Conservation (phyloP, 2,797 vertebrate species). For the Brachymystax lenok region DNA sequence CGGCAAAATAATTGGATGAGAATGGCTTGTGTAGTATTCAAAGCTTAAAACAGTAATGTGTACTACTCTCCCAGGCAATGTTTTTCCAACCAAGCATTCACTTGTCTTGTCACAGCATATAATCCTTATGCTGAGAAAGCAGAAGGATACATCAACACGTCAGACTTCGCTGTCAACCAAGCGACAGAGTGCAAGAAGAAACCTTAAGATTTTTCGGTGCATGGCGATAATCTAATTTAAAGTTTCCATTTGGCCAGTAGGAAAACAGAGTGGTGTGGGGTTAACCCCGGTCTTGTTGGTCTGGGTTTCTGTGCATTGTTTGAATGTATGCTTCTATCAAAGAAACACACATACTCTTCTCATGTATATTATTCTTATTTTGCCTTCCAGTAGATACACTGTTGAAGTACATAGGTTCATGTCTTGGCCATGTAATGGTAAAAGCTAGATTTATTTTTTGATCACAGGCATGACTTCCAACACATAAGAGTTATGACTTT, state of each 20-base stretch:
- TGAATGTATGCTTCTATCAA: too few species aligned
- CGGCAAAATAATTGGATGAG: too few species aligned
- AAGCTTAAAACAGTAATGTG: not conserved
- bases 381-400: too few species aligned
- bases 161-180: slow-evolving; percentile 79
- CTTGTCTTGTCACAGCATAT: not conserved
- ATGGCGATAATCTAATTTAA: not conserved
- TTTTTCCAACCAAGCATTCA: not conserved
- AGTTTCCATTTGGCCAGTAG: not conserved
- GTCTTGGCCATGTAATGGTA: too few species aligned
- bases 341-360: too few species aligned
- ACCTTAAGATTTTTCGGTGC: slow-evolving; percentile 71
- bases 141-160: slow-evolving; percentile 82
- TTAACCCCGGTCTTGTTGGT: too few species aligned
- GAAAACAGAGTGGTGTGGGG: not conserved
- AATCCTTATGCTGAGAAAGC: slow-evolving; percentile 75
- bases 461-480: too few species aligned
- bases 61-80: not conserved
- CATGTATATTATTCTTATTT: too few species aligned
- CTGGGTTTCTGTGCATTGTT: not conserved
- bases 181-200: slow-evolving; percentile 84
- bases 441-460: too few species aligned
- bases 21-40: not conserved
- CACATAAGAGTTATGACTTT: too few species aligned
- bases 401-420: too few species aligned